Conservation (phyloP, 2,113 vertebrate species). For the Aspidoscelis tigris region DNA sequence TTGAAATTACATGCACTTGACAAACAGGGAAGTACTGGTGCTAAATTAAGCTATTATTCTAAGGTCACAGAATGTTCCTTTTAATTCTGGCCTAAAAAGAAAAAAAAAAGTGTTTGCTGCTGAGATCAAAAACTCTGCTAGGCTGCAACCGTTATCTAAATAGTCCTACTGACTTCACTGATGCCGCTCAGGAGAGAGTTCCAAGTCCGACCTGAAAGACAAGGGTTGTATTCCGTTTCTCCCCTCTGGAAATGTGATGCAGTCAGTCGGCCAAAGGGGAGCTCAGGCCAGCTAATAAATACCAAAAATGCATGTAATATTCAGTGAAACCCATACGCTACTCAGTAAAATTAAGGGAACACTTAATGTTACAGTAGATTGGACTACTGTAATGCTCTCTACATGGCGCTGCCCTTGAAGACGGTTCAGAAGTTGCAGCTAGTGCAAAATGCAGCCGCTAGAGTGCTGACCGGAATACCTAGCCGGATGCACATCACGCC, state of each 20-base stretch:
- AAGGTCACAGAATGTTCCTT: conserved; percentile 46
- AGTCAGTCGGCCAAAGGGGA: not conserved
- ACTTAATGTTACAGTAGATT: no score
- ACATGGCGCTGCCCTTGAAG: no score
- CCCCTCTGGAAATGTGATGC: not conserved
- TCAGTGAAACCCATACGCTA: not conserved
- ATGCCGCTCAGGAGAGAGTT: not conserved
- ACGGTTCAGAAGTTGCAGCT: no score
- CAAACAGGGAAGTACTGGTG: conserved; percentile 60
- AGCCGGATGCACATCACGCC: no score
- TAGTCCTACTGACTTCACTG: not conserved
- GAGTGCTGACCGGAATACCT: no score
- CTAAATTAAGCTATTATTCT: conserved; percentile 39
- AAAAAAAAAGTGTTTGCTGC: conserved; percentile 16
- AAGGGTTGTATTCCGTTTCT: not conserved
- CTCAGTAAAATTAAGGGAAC: no score
- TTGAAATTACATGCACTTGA: conserved; percentile 41
- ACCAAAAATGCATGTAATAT: not conserved
- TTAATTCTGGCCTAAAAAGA: conserved; percentile 38
- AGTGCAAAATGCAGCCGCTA: no score
- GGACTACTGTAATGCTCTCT: no score
- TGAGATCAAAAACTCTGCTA: not conserved
- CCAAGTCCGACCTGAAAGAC: not conserved
- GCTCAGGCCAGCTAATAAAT: not conserved
- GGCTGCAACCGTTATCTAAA: not conserved